Evolutionary conservation across 2,797 vertebrate genomes (phyloP).

Genomic region (Artibeus jamaicensis): DNA sequence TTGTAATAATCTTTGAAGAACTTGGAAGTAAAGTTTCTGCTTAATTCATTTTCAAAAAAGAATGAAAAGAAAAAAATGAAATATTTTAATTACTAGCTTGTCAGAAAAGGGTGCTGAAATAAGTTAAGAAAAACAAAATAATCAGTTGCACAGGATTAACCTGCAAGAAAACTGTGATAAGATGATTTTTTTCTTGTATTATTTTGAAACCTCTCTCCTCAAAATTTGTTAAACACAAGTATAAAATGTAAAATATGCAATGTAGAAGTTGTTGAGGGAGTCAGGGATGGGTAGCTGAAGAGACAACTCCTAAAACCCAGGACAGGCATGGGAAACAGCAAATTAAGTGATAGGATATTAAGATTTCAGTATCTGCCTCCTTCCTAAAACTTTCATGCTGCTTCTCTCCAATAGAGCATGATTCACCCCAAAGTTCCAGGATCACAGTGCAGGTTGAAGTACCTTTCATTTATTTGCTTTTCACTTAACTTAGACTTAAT

Average conservation of each 20-base stretch:
- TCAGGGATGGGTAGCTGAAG: neutral
- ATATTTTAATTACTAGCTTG: neutral
- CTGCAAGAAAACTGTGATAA: neutral
- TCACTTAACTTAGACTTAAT: neutral
- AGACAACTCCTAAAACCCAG: neutral
- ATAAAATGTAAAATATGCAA: neutral
- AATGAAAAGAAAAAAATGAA: neutral
- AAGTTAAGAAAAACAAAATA: neutral
- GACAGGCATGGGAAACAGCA: neutral
- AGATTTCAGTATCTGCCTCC: too few species aligned
- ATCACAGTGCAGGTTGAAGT: neutral
- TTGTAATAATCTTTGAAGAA: constrained; percentile 79
- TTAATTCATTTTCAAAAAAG: constrained; percentile 11
- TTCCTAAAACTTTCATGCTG: neutral
- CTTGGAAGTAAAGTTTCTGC: constrained; percentile 81
- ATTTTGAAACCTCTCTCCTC: neutral
- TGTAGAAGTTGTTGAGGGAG: neutral
- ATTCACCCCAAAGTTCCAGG: fast-evolving
- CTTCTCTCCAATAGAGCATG: neutral
- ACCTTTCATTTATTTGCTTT: neutral
- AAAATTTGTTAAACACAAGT: neutral
- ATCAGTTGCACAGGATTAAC: neutral
- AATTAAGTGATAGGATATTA: neutral
- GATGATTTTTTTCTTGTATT: neutral
- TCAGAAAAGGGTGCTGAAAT: neutral